Evolutionary conservation across 2,888 invertebrate species (phyloP), one percentile per base, ranked within the genome.

Genomic region (Parapristionchus giblindavisi): DNA sequence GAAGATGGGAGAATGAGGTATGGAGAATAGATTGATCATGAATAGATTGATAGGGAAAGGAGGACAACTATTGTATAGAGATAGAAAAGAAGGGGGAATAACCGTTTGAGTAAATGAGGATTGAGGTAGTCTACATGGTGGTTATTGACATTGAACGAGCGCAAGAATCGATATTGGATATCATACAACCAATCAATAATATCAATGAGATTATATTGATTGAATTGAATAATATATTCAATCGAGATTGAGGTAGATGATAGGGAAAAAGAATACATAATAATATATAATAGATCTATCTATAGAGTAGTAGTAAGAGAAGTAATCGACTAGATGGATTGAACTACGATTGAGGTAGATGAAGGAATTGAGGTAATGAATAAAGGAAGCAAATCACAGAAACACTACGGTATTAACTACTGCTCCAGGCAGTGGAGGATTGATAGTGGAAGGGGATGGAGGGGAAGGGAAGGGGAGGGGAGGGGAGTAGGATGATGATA

Each of bases 341-440:
- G 48, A 48, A 11, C 48, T 48, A 48, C 48, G 48, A 21, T 48
- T 48, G 48, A 48, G 48, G 48, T 48, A 48, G 48, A 48, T 48
- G 48, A 34, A 52, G 51, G 36, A 24, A 38, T 52, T 51, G 40
- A 56, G 27, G 29, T 6, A 56, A 40, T 40, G 51, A 68, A 68
- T 34, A 51, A 14, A 48, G 48, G 48, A 48, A 21, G 21, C 48
- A 48, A 48, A 11, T 14, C 11, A 21, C 11, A 21, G 21, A 48
- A 52, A 51, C 52, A 52, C 68, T 51, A 68, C 51, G 52, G 38
- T 68, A 52, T 24, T 38, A 34, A 51, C 51, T 52, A 68, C 43
- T 68, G 68, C 68, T 68, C 68, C 68, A 34, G 68, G 68, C 68
- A 68, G 38, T 21, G 17, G 24, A n/a, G 68, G 29, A 36, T 34